phyloP scores from a whole-genome alignment of 2,888 invertebrate species.

The Platypus cylindrus region DNA sequence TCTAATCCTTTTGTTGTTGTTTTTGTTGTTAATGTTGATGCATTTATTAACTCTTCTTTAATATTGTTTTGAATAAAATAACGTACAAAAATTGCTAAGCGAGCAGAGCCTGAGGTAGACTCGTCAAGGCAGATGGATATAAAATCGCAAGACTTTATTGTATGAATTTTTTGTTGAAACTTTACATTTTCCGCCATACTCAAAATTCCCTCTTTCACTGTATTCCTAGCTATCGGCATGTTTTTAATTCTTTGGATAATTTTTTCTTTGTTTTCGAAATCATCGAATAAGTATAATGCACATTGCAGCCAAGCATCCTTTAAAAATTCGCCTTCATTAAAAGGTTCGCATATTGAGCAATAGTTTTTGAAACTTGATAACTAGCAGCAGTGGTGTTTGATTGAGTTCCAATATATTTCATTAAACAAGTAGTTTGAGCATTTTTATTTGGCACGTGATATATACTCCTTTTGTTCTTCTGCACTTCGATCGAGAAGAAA shows the following conservation, averaged over 20 bases:
- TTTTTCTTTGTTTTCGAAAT: not conserved
- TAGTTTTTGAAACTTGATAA: no score
- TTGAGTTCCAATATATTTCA: no score
- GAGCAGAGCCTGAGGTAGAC: slow-evolving; percentile 13
- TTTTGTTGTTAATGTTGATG: slow-evolving; percentile 14
- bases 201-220: not conserved
- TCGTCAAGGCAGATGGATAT: slow-evolving; percentile 13
- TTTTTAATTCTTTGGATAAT: not conserved
- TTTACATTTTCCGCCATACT: not conserved
- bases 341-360: no score
- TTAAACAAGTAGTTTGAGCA: no score
- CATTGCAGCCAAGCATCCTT: no score
- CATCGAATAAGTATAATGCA: no score
- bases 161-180: not conserved
- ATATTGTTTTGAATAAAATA: slow-evolving; percentile 12
- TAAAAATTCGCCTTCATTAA: no score
- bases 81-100: slow-evolving; percentile 17
- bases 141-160: not conserved
- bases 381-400: no score
- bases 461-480: no score
- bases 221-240: not conserved
- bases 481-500: no score
- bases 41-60: slow-evolving; percentile 14
- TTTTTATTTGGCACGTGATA: no score
- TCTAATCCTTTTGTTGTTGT: slow-evolving; percentile 10